Conservation (phyloP, 1,140 invertebrate genomes). For the Leptoteleia sp. region DNA sequence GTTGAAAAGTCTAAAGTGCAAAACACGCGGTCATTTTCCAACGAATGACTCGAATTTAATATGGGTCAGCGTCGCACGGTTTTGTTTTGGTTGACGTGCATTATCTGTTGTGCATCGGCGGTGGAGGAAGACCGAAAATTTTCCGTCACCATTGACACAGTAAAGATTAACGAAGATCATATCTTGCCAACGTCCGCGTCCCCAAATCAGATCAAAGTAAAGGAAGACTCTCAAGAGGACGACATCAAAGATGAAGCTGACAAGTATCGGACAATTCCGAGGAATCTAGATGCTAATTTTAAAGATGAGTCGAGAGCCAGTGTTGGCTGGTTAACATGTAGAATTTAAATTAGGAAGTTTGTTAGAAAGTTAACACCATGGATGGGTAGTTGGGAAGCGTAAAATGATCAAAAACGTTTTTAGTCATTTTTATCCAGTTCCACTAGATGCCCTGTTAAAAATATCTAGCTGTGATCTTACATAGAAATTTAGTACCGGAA, state of each 20-base stretch:
- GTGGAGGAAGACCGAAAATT: constrained; percentile 53
- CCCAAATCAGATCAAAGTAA: constrained; percentile 41
- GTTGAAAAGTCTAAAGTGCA: constrained; percentile 7
- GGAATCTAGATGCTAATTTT: constrained; percentile 42
- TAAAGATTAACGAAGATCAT: constrained; percentile 45
- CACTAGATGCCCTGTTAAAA: no score
- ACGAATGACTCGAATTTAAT: constrained; percentile 24
- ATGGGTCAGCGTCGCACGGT: constrained; percentile 26
- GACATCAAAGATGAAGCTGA: constrained; percentile 9
- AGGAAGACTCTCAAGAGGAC: constrained; percentile 47
- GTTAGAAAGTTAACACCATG: no score
- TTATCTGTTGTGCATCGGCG: constrained; percentile 26
- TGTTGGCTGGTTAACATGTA: no score
- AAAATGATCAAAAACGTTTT: no score
- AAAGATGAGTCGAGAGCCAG: constrained; percentile 64
- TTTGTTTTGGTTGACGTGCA: constrained; percentile 21
- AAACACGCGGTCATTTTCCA: constrained; percentile 15
- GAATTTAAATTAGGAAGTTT: neutral
- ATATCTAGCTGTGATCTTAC: no score
- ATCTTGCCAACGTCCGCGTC: constrained; percentile 9
- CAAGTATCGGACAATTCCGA: constrained; percentile 38
- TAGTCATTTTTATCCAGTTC: no score
- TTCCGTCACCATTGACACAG: constrained; percentile 49
- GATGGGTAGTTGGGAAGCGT: no score
- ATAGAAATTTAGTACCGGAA: no score